A percentile compares a stretch with the other conserved stretches of the same genome.
These are phyloP conservation scores for Chaetorhynchus papuensis DNA, from an alignment of 2,113 vertebrate genomes.

Conservation along the genomic window DNA sequence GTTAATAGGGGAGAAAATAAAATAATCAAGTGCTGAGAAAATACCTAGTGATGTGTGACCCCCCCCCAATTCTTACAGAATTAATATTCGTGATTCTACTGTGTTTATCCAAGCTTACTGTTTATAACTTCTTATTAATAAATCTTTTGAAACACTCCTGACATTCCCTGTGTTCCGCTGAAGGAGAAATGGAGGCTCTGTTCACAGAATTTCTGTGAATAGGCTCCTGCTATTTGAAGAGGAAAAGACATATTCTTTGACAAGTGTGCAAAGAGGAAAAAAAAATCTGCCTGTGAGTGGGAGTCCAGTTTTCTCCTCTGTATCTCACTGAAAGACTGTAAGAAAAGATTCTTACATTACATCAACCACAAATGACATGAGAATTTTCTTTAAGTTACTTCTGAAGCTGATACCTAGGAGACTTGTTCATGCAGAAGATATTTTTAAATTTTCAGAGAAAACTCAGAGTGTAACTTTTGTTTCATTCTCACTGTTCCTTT, in stretches of 20 bases:
- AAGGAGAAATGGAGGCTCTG: background rate
- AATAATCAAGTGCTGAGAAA: background rate
- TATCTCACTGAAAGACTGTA: slow-evolving; percentile 10
- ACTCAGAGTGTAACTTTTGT: slow-evolving; percentile 21
- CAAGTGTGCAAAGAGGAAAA: slow-evolving; percentile 29
- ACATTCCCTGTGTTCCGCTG: background rate
- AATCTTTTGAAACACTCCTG: background rate
- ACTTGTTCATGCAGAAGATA: slow-evolving; percentile 45
- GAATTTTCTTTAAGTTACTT: slow-evolving; percentile 60
- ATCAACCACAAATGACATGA: slow-evolving; percentile 50
- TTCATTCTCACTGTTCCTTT: slow-evolving; percentile 1
- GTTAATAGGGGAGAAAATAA: background rate
- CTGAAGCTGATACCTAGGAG: slow-evolving; percentile 47
- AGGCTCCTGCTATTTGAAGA: background rate
- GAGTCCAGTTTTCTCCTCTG: slow-evolving; percentile 44
- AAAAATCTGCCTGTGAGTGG: slow-evolving; percentile 32
- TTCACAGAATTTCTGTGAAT: background rate
- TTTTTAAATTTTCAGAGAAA: slow-evolving; percentile 61
- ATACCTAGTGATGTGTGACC: background rate
- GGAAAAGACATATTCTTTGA: slow-evolving; percentile 32
- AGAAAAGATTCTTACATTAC: slow-evolving; percentile 22
- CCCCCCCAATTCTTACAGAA: background rate
- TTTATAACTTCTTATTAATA: background rate
- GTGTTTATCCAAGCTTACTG: background rate
- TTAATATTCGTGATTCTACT: background rate